Base-by-base conservation (phyloP, 2,113 vertebrate genomes). In the Hippopotamus amphibius region DNA sequence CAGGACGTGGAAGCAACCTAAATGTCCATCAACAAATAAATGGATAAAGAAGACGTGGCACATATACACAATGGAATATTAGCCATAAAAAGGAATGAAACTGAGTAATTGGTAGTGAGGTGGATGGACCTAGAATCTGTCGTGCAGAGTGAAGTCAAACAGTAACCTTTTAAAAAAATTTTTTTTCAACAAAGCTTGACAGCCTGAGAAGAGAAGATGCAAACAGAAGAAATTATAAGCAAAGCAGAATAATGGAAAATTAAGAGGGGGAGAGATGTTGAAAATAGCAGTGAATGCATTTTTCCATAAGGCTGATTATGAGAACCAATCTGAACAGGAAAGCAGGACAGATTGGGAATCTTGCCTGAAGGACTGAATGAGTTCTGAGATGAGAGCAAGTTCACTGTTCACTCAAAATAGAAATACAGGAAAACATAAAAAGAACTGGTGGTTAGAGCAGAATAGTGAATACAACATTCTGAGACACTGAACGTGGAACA, bases 381-480 rank as follows among this genome's bases (percentile, higher is more conserved):
- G 76, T 6, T 2, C 30, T 5, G 46, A 81, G 83, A 41, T 7
- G 28, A 57, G 26, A 76, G n/a, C 46, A 46, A 28, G 59, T 4
- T 41, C 46, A 33, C 77, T 3, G 57, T 11, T 68, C 15, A 68
- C 77, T 41, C 30, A 41, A 48, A 37, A 11, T 2, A 30, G 8
- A 30, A 59, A 14, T 0, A 26, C 10, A 66, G 14, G 14, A 69
- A 10, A 30, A 69, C 7, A 0, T 1, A 12, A 7, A 17, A 16
- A 41, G 22, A 79, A 41, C 13, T 0, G 57, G 53, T 7, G n/a
- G 10, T 1, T 1, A 24, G 19, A 30, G 41, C 33, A n/a, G 79
- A 30, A 48, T 66, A 19, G 26, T 3, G 14, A 15, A 9, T 0
- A 33, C 26, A 21, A n/a, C 15, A 3, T 57, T 10, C 22, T 10